Evolutionary conservation across 2,888 invertebrate genomes (phyloP).

Genomic region (Pteria penguin): DNA sequence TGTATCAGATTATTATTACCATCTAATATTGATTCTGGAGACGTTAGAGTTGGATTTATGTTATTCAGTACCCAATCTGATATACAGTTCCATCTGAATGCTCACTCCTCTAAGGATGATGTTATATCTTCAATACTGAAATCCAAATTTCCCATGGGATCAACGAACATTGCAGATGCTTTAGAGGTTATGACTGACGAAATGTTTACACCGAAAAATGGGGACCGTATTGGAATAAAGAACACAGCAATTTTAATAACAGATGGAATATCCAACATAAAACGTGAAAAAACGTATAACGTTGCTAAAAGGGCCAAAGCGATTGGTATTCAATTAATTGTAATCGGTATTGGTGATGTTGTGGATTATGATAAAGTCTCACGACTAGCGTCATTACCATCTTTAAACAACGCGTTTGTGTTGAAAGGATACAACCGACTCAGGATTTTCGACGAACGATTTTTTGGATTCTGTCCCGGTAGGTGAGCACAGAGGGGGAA

Average conservation of each 20-base stretch:
- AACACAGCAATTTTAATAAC: neutral
- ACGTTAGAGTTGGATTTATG: constrained; percentile 65
- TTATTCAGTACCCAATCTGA: constrained; percentile 64
- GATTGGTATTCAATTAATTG: neutral
- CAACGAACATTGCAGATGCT: neutral
- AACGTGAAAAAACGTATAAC: neutral
- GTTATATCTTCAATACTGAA: too few relatives aligned
- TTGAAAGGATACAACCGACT: neutral
- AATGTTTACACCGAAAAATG: constrained; percentile 2
- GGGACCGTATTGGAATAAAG: neutral
- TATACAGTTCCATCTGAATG: constrained; percentile 62
- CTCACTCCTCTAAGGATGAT: neutral
- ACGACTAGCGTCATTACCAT: neutral
- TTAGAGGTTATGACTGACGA: neutral
- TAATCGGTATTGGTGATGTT: neutral
- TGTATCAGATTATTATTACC: constrained; percentile 55
- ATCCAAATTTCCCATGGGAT: too few relatives aligned
- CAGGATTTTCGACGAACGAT: neutral
- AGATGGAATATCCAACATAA: neutral
- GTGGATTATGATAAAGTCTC: neutral
- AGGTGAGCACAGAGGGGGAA: too few relatives aligned
- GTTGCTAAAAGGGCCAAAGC: neutral
- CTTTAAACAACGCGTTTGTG: neutral
- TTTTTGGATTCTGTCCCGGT: neutral
- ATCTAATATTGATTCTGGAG: constrained; percentile 55